Percentiles rank a stretch among this genome's conserved stretches.
Conservation (phyloP, 92 coral and sea anemone genomes). For the Phenganax marumi region DNA sequence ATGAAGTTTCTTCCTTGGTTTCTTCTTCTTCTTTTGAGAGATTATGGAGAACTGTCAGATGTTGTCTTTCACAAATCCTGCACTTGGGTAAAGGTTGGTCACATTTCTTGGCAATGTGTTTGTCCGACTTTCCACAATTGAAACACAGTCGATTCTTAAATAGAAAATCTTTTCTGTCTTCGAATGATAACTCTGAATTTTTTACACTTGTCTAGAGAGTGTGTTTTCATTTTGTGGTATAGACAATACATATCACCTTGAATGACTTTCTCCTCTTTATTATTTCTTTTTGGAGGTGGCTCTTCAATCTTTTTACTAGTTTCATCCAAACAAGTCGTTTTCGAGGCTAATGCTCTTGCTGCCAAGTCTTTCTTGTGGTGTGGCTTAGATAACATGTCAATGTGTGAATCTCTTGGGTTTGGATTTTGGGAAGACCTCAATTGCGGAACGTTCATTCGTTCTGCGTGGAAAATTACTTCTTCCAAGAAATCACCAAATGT, state of each 20-base stretch:
- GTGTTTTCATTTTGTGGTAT: constrained; percentile 57
- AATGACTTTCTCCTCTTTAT: background rate
- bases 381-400: too few species aligned
- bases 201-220: constrained; percentile 49
- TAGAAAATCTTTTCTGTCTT: constrained; percentile 58
- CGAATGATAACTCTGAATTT: constrained; percentile 55
- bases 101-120: constrained; percentile 36
- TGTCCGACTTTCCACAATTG: constrained; percentile 14
- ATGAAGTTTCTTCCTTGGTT: too few species aligned
- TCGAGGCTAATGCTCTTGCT: constrained; percentile 25
- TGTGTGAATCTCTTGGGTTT: background rate
- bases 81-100: constrained; percentile 40
- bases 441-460: constrained; percentile 61
- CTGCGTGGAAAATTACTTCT: constrained; percentile 49
- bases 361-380: too few species aligned
- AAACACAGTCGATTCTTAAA: constrained; percentile 48
- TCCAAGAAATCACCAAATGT: constrained; percentile 43
- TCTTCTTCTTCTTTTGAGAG: constrained; percentile 43
- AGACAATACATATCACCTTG: constrained; percentile 30
- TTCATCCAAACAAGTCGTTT: too few species aligned
- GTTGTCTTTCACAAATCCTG: constrained; percentile 58
- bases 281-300: constrained; percentile 28
- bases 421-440: too few species aligned
- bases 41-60: constrained; percentile 60
- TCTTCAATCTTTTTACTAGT: constrained; percentile 43